Evolutionary conservation across 2,888 invertebrate genomes (phyloP), one percentile per base, ranked within the genome.

Genomic region (Tuta absoluta): DNA sequence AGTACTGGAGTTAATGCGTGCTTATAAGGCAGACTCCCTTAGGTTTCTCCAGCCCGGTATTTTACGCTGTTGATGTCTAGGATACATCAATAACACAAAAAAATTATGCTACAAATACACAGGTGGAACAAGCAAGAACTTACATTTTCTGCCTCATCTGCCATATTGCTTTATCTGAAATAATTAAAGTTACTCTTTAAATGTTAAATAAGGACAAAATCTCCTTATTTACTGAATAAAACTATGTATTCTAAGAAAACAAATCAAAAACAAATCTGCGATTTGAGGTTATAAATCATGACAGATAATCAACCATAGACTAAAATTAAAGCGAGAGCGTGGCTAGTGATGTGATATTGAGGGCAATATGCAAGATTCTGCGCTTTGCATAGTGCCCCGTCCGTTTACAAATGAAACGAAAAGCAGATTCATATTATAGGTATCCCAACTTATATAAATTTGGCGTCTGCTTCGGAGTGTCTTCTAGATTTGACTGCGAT

Each of bases 121-220:
- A 45, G n/a, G n/a, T n/a, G 8, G n/a, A 45, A 45, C 17, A 5
- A 45, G 17, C 14, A 24, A 45, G 57, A 11, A 75, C 85, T 80
- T 82, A 91, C 91, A 78, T 89, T 89, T 80, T 91, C 91, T 11
- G 86, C 87, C 65, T 91, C 91, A 57, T 90, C 91, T 62, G 90
- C 90, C 90, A 91, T 89, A 61, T 7, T 73, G 58, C 17, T 51
- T 12, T 21, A 12, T 23, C n/a, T 45, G n/a, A 45, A 3, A n/a
- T 0, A 11, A 11, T 37, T 37, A 45, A 45, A 45, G 3, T 45
- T n/a, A n/a, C 17, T 45, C 14, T 3, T 33, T 33, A n/a, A 4
- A 41, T 3, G 14, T 41, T 14, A 14, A 14, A 41, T 14, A 45
- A 45, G 3, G n/a, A 4, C 3, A n/a, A n/a, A 3, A n/a, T 45